These are phyloP conservation scores for Megaleporinus macrocephalus DNA, from an alignment of 2,113 vertebrate genomes.

Conservation along the genomic window DNA sequence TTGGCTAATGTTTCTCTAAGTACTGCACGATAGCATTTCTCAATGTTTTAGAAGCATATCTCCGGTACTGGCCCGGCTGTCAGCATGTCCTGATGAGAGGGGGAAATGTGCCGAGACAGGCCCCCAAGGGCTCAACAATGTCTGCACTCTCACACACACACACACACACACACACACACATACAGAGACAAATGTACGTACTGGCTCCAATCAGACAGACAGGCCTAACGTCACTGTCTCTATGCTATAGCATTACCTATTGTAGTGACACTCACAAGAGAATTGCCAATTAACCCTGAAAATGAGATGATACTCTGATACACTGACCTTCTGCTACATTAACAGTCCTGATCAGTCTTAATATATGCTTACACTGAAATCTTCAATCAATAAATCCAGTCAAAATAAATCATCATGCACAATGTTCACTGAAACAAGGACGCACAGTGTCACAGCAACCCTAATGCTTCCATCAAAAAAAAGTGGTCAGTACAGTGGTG, in stretches of 20 bases:
- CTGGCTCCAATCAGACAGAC: constrained; percentile 28
- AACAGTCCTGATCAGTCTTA: neutral
- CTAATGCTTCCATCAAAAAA: too few relatives aligned
- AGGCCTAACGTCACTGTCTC: neutral
- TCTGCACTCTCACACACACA: constrained; percentile 47
- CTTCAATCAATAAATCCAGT: neutral
- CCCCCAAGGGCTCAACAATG: constrained; percentile 39
- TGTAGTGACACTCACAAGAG: constrained; percentile 11
- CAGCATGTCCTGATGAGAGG: constrained; percentile 43
- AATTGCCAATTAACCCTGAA: constrained; percentile 30
- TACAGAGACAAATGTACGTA: constrained; percentile 39
- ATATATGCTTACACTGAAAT: neutral
- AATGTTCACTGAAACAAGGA: neutral
- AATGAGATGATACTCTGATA: neutral
- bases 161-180: constrained; percentile 45
- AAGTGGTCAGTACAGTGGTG: too few relatives aligned
- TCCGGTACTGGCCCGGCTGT: constrained; percentile 35
- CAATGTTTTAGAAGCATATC: constrained; percentile 36
- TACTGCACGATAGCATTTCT: constrained; percentile 18
- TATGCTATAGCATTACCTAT: neutral
- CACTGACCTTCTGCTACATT: neutral
- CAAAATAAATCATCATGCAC: neutral
- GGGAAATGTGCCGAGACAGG: constrained; percentile 48
- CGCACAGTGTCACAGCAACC: neutral
- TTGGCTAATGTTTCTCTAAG: constrained; percentile 41